Base-by-base conservation (phyloP, 1,140 invertebrate genomes). In the Cepaea nemoralis region DNA sequence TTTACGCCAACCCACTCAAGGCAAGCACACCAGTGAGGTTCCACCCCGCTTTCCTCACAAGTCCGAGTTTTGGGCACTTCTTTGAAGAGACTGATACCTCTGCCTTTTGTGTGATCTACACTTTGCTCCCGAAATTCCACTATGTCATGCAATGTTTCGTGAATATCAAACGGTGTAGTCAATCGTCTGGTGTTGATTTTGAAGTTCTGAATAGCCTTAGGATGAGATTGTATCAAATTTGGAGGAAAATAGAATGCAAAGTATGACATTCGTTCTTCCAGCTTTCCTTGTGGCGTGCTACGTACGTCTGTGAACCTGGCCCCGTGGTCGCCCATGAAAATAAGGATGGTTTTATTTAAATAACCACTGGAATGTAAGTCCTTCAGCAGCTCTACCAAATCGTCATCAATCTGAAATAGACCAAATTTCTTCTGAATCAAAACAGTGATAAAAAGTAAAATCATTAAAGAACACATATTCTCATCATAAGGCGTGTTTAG, bases 11-110 rank as follows among this genome's bases (percentile, higher is more conserved):
- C 45, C 82, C 96, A 97, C 5, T 94, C 93, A 6, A 98, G 92
- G 88, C 97, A 99, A 27, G 96, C 95, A 87, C 97, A 99, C 97
- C 97, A 99, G 91, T 98, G 97, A 0, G 96, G 94, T 88, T 97
- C 96, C 74, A 98, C 96, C 42, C 94, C 95, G 6, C 97, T 97
- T 90, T 97, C 94, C n/a, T 93, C 92, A 89, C 97, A 98, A 6
- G 95, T 96, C 69, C 97, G 92, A 67, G 94, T 93, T 83, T 94
- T 93, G 14, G 92, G 90, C 33, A 92, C 89, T 79, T 88, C 82
- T n/a, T 83, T 87, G 86, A 96, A 95, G 33, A 96, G 91, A 73
- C 94, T 95, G 48, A 96, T 93, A 0, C 93, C 94, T 81, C 95
- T 91, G 40, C 91, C 42, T 1, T 63, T 59, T 12, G 31, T 91